Evolutionary conservation across 2,797 vertebrate genomes (phyloP).

Genomic region (Sebastes alutus): DNA sequence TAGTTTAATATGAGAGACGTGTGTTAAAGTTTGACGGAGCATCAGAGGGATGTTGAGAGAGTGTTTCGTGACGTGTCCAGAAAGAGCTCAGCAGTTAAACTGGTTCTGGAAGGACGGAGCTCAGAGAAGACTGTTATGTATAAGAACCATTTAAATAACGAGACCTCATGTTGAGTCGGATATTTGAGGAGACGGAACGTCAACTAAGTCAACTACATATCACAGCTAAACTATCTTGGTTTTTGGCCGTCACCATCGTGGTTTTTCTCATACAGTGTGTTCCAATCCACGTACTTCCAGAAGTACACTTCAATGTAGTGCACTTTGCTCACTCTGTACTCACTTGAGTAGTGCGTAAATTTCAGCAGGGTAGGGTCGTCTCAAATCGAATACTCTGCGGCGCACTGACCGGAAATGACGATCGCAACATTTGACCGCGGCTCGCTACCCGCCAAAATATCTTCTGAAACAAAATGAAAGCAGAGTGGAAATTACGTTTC

Average conservation of each 20-base stretch:
- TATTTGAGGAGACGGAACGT: background rate
- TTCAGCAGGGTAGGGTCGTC: too few species aligned
- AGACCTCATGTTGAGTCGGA: background rate
- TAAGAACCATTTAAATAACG: slow-evolving; percentile 44
- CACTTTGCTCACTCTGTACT: too few species aligned
- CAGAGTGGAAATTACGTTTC: too few species aligned
- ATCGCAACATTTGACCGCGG: too few species aligned
- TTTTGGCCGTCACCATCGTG: rapidly evolving
- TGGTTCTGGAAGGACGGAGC: background rate
- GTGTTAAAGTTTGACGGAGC: background rate
- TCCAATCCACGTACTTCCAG: too few species aligned
- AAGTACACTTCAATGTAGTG: too few species aligned
- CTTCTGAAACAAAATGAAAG: too few species aligned
- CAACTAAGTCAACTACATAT: background rate
- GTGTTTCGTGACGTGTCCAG: background rate
- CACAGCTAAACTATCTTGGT: background rate
- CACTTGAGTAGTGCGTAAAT: too few species aligned
- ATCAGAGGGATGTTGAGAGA: background rate
- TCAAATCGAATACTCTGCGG: too few species aligned
- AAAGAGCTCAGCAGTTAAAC: background rate
- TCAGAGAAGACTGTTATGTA: slow-evolving; percentile 19
- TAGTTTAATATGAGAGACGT: background rate
- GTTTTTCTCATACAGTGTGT: too few species aligned
- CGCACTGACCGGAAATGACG: too few species aligned
- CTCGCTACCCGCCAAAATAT: too few species aligned